Base-by-base conservation (phyloP, 92 coral and sea anemone genomes). In the Palythoa grandiflora region DNA sequence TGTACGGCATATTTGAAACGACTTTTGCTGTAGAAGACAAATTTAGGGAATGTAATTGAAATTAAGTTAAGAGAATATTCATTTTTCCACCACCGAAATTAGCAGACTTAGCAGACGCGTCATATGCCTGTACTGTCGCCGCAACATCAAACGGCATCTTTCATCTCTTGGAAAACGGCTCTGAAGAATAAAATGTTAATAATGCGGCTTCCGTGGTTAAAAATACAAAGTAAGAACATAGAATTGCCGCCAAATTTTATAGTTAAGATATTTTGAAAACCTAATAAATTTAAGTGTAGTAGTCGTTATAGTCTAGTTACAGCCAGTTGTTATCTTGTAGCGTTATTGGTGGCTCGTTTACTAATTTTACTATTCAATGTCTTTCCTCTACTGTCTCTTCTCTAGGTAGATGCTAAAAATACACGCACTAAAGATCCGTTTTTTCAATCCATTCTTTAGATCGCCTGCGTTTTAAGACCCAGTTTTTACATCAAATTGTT, bases 191-290 rank as follows among this genome's bases (percentile, higher is more conserved):
- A 48, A 48, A 81, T 63, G 86, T 68, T 81, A 81, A 44, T 81
- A 68, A 17, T 66, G 86, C 71, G 86, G 86, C 86, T 81, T 81
- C 73, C 39, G 86, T 66, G 86, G 86, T 81, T 66, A 48, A 65
- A 13, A 66, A 53, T 60, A 65, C 57, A 52, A 81, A 28, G 61
- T 13, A 68, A 65, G 86, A 80, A 81, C 60, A 63, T 5, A 17
- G 14, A 81, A 40, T n/a, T 81, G 75, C 86, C 86, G 75, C 86
- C 57, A 81, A 39, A 81, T 19, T 15, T 68, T 59, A 63, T 66
- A 66, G 38, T 15, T 70, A 17, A 81, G 16, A 20, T 59, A 51
- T 6, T 63, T 38, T 14, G 13, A 47, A 81, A 68, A 14, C 74
- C 66, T 20, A 59, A 37, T 20, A 20, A 21, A 71, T 19, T 53